Percentiles rank a stretch among this genome's conserved stretches.
phyloP scores from a whole-genome alignment of 2,113 vertebrate genomes.

The Ammospiza nelsoni region DNA sequence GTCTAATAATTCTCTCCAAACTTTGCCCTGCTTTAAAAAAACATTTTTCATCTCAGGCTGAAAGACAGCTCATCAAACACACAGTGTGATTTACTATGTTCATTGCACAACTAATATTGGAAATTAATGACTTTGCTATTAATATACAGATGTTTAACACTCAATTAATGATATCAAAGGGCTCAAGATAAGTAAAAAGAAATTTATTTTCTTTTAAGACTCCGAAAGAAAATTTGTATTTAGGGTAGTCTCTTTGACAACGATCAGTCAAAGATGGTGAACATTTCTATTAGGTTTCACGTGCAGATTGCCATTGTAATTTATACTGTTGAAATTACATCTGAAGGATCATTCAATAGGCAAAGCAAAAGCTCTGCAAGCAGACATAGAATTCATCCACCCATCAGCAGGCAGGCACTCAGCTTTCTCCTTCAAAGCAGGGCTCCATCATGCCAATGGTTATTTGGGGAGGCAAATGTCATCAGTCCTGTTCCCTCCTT shows the following conservation, averaged over 20 bases:
- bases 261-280: background rate
- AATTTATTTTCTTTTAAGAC: constrained; percentile 2
- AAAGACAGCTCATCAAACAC: background rate
- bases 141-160: background rate
- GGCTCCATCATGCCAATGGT: accelerated
- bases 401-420: background rate
- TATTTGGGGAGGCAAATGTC: background rate
- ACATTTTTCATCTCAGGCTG: background rate
- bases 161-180: background rate
- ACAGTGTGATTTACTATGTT: background rate
- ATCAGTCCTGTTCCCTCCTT: background rate
- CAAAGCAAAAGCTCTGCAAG: background rate
- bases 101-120: background rate
- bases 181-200: background rate
- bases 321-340: constrained; percentile 12
- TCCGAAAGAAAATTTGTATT: background rate
- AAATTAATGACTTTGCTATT: background rate
- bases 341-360: background rate
- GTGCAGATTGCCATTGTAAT: background rate
- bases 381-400: background rate
- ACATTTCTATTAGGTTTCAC: background rate
- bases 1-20: background rate
- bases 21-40: background rate
- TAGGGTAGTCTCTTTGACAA: background rate
- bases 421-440: background rate